phyloP scores from a whole-genome alignment of 2,113 vertebrate species.

The Electrona antarctica region DNA sequence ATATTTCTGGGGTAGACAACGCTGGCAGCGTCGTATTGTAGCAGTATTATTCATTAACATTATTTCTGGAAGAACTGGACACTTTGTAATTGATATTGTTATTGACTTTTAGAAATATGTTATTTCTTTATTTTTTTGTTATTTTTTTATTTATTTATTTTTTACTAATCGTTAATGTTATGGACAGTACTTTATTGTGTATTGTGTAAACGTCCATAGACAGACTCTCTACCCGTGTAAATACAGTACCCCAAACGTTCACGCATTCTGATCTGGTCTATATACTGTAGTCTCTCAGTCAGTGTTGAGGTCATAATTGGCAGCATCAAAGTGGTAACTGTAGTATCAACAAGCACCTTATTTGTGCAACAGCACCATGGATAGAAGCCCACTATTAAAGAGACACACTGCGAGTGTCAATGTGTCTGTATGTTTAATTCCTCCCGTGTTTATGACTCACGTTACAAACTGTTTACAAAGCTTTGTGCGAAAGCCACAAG shows the following conservation, averaged over 20 bases:
- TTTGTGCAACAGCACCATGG: not conserved
- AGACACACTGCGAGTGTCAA: not conserved
- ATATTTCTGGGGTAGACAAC: too few species aligned
- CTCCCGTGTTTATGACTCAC: not conserved
- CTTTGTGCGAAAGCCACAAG: constrained; percentile 16
- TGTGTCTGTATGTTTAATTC: not conserved
- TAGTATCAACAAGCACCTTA: not conserved
- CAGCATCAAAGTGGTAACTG: not conserved
- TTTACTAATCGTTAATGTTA: too few species aligned
- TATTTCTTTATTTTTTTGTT: too few species aligned
- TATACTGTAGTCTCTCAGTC: too few species aligned
- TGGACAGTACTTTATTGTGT: too few species aligned
- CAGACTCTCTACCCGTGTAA: too few species aligned
- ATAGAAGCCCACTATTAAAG: not conserved
- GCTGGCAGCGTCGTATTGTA: not conserved
- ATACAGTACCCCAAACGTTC: too few species aligned
- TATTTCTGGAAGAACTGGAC: not conserved
- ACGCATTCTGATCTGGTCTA: too few species aligned
- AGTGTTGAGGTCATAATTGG: not conserved
- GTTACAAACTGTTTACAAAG: constrained; percentile 36
- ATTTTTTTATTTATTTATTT: too few species aligned
- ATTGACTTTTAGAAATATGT: too few species aligned
- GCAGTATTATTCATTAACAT: too few species aligned
- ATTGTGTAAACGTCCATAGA: too few species aligned
- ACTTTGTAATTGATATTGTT: not conserved